phyloP scores from a whole-genome alignment of 2,113 vertebrate genomes.

The Melanostigma gelatinosum region DNA sequence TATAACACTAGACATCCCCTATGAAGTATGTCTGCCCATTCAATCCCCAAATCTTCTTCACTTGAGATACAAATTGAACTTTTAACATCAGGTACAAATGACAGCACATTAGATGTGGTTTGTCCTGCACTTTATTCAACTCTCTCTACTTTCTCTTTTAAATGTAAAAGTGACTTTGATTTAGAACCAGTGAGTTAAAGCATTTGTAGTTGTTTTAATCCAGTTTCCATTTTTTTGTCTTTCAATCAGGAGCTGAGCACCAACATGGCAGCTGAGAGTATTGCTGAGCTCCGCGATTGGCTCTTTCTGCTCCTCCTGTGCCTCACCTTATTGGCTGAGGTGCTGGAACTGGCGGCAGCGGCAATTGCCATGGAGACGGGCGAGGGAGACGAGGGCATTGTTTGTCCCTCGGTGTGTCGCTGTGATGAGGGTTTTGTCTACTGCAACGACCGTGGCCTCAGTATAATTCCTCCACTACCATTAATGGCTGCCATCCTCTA shows the following conservation, averaged over 20 bases:
- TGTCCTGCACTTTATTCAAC: neutral
- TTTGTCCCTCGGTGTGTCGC: conserved; percentile 91
- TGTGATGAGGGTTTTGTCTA: conserved; percentile 94
- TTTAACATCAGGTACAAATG: conserved; percentile 29
- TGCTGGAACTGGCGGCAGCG: conserved; percentile 86
- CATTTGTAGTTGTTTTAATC: conserved; percentile 48
- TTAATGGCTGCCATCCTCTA: conserved; percentile 91
- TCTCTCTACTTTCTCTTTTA: conserved; percentile 13
- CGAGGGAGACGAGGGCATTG: conserved; percentile 81
- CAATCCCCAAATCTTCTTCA: conserved; percentile 38
- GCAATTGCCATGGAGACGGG: conserved; percentile 84
- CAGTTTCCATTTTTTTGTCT: conserved; percentile 53
- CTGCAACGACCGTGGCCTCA: conserved; percentile 94
- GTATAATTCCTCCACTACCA: conserved; percentile 89
- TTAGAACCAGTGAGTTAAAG: neutral
- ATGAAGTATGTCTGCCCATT: conserved; percentile 46
- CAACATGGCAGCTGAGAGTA: conserved; percentile 85
- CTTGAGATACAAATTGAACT: conserved; percentile 25
- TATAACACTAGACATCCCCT: conserved; percentile 58
- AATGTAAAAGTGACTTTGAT: conserved; percentile 18
- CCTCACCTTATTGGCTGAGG: conserved; percentile 91
- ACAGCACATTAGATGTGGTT: conserved; percentile 10
- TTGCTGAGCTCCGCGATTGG: conserved; percentile 92
- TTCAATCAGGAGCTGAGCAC: conserved; percentile 57
- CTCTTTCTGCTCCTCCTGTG: conserved; percentile 91